Percentiles rank a stretch among this genome's conserved stretches.
Evolutionary conservation across 2,113 vertebrate species (phyloP).

Genomic region (Misgurnus anguillicaudatus): DNA sequence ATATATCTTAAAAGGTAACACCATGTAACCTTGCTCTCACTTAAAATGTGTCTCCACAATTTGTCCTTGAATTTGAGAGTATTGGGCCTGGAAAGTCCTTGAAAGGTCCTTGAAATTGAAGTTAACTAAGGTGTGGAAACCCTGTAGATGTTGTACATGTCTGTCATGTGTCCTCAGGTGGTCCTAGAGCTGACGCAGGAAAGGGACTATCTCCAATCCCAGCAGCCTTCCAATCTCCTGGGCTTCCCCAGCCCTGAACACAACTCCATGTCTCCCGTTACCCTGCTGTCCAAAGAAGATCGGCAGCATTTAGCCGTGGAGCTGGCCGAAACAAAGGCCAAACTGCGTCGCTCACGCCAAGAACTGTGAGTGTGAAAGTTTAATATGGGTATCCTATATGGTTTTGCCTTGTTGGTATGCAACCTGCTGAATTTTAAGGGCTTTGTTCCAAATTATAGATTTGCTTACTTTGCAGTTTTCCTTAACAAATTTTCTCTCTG

Average conservation of each 20-base stretch:
- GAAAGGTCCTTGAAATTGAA: too few species aligned
- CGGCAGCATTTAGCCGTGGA: slow-evolving; percentile 94
- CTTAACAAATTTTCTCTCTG: too few species aligned
- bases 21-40: too few species aligned
- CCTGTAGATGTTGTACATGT: background rate
- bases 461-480: too few species aligned
- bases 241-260: slow-evolving; percentile 70
- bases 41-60: too few species aligned
- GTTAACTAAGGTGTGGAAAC: too few species aligned
- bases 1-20: too few species aligned
- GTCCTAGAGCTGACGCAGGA: slow-evolving; percentile 94
- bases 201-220: slow-evolving; percentile 89
- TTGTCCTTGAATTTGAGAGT: too few species aligned
- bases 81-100: too few species aligned
- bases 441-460: background rate
- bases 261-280: slow-evolving; percentile 63
- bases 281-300: slow-evolving; percentile 83
- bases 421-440: background rate
- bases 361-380: slow-evolving; percentile 84
- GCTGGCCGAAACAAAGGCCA: slow-evolving; percentile 89
- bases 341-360: slow-evolving; percentile 86
- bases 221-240: slow-evolving; percentile 76
- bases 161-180: slow-evolving; percentile 67
- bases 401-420: background rate
- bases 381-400: background rate